Evolutionary conservation across 2,113 vertebrate species (phyloP).

Genomic region (Furnarius figulus): DNA sequence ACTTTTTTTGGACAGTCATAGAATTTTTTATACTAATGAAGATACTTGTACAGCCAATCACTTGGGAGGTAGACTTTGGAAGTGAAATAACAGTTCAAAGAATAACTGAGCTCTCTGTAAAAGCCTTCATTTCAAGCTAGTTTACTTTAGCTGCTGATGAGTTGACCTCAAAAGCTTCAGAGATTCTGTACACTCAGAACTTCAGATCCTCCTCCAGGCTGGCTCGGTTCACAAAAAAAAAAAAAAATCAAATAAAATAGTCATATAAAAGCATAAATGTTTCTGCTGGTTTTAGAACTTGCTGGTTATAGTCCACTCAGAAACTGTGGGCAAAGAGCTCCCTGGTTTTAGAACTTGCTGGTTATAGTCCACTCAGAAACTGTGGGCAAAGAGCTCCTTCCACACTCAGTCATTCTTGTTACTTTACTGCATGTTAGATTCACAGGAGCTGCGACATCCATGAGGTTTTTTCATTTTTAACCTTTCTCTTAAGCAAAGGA

Average conservation of each 20-base stretch:
- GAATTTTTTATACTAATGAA: slow-evolving; percentile 22
- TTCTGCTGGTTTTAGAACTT: background rate
- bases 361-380: background rate
- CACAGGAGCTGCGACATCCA: background rate
- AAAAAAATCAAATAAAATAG: background rate
- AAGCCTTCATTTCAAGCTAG: background rate
- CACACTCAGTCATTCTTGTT: background rate
- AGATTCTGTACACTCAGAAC: background rate
- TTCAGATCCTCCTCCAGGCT: slow-evolving; percentile 32
- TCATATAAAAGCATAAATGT: slow-evolving; percentile 27
- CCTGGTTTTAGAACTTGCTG: background rate
- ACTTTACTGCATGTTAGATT: background rate
- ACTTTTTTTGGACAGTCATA: background rate
- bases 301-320: background rate
- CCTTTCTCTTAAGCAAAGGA: background rate
- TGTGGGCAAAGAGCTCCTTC: background rate
- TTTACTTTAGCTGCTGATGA: background rate
- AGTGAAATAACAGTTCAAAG: background rate
- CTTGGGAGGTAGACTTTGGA: background rate
- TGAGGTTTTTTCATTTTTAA: background rate
- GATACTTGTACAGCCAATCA: background rate
- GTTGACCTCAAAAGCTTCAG: slow-evolving; percentile 24
- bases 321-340: background rate
- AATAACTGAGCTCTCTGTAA: slow-evolving; percentile 9
- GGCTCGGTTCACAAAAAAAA: background rate